Conservation (phyloP, 2,888 invertebrate species). For the Lepidochitona cinerea region DNA sequence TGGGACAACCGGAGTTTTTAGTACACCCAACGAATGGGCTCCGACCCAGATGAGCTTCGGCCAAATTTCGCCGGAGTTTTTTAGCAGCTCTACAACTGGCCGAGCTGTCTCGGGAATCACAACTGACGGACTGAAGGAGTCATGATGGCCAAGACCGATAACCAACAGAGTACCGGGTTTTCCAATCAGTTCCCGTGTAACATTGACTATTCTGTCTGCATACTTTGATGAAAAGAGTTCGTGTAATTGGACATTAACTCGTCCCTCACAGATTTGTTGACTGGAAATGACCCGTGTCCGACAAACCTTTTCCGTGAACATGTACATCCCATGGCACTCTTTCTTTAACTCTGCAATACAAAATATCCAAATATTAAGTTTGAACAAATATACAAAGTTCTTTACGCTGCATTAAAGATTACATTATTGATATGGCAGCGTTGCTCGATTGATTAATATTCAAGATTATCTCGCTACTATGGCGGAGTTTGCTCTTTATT, state of each 20-base stretch:
- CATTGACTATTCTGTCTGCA: background rate
- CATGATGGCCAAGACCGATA: background rate
- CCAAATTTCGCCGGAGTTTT: background rate
- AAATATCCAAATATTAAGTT: no score
- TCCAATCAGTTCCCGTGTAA: background rate
- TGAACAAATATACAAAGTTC: no score
- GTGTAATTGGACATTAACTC: background rate
- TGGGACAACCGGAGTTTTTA: background rate
- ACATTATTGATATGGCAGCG: no score
- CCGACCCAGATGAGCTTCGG: background rate
- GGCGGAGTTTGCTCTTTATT: no score
- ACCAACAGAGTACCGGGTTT: background rate
- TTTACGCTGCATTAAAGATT: no score
- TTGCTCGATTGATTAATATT: no score
- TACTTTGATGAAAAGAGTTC: background rate
- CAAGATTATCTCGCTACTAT: no score
- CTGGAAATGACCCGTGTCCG: background rate
- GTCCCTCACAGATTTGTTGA: background rate
- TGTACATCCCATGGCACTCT: background rate
- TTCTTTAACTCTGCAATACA: background rate
- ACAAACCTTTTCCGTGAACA: constrained; percentile 4
- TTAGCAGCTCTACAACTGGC: background rate
- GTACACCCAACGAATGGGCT: background rate
- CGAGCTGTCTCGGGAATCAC: background rate
- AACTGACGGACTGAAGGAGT: background rate